Conservation (phyloP, 2,113 vertebrate genomes). For the Hiodon alosoides region DNA sequence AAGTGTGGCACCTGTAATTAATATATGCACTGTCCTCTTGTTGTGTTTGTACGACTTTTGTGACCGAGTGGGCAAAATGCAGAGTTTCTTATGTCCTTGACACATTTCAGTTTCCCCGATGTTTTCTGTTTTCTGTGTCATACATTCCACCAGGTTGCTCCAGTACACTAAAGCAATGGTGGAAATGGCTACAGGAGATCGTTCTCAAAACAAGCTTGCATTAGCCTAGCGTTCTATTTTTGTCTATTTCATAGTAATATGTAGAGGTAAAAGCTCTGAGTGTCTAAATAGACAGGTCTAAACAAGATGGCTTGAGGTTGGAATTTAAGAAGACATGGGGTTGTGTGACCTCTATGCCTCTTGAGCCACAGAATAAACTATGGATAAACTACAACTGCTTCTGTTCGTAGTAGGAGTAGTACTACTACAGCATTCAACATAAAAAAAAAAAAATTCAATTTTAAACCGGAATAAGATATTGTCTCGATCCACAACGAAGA, state of each 20-base stretch:
- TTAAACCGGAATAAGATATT: too few species aligned
- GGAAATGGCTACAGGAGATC: neutral
- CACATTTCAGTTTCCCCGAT: neutral
- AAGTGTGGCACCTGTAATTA: slow-evolving; percentile 15
- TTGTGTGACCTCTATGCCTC: too few species aligned
- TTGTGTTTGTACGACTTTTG: neutral
- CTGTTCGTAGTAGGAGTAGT: too few species aligned
- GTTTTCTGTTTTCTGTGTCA: neutral
- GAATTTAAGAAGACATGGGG: too few species aligned
- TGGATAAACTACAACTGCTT: too few species aligned
- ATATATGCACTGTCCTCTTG: slow-evolving; percentile 14
- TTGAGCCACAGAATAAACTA: too few species aligned
- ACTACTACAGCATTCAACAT: too few species aligned
- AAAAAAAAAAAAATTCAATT: too few species aligned
- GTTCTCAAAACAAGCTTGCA: neutral
- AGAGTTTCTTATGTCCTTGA: too few species aligned
- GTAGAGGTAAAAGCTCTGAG: neutral
- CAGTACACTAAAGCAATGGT: slow-evolving; percentile 11
- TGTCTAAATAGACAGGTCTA: too few species aligned
- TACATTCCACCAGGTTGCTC: neutral
- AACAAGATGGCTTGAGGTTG: too few species aligned
- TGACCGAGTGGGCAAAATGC: slow-evolving; percentile 3
- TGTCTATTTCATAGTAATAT: neutral
- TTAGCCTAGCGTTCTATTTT: neutral
- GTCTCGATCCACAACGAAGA: too few species aligned